phyloP scores from a whole-genome alignment of 2,888 invertebrate genomes.

The Drosophila nigritarsus region DNA sequence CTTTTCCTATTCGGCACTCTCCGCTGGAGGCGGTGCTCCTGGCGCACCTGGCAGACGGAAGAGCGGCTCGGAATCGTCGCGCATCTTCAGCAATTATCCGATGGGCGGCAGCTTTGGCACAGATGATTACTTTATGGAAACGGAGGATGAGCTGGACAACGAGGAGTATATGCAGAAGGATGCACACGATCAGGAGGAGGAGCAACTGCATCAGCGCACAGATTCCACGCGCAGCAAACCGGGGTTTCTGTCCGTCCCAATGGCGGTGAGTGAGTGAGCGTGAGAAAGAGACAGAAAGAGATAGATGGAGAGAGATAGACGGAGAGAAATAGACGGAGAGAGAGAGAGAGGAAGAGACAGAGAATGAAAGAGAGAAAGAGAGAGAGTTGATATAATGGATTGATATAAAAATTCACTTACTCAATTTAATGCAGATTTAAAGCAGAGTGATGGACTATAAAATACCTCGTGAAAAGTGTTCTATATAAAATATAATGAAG shows the following conservation, averaged over 20 bases:
- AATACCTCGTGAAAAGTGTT: background rate
- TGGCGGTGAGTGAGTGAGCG: constrained; percentile 75
- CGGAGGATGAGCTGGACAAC: constrained; percentile 85
- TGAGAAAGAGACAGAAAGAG: background rate
- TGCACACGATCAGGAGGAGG: constrained; percentile 64
- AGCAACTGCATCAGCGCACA: constrained; percentile 76
- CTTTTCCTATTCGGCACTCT: constrained; percentile 86
- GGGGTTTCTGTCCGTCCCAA: constrained; percentile 84
- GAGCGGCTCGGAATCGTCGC: constrained; percentile 87
- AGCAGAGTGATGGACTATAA: background rate
- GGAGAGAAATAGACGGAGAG: rapidly evolving
- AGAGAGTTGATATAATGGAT: background rate
- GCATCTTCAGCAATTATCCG: constrained; percentile 85
- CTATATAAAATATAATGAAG: background rate
- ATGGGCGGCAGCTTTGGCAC: constrained; percentile 85
- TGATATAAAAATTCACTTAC: too few relatives aligned
- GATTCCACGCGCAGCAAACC: constrained; percentile 84
- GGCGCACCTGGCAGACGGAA: constrained; percentile 86
- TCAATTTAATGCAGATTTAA: background rate
- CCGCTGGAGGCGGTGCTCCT: constrained; percentile 64
- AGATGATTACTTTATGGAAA: constrained; percentile 85
- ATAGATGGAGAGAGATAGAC: background rate
- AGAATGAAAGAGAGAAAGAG: background rate
- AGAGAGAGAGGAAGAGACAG: background rate
- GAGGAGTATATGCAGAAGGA: constrained; percentile 85